phyloP scores from a whole-genome alignment of 1,140 invertebrate species.

The Heterodera schachtii region DNA sequence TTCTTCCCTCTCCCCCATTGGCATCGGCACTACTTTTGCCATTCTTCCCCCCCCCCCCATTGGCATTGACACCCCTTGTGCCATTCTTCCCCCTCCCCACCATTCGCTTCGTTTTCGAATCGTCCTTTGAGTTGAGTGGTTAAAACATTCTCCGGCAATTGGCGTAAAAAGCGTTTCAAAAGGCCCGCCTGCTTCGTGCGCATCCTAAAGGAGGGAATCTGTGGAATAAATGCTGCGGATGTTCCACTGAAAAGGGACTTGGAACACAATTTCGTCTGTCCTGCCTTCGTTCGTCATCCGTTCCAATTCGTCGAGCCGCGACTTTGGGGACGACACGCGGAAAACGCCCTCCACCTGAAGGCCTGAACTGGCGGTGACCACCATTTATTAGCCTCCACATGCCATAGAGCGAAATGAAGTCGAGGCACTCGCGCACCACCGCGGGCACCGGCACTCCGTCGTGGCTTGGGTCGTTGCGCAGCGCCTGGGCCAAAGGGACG shows the following conservation, averaged over 20 bases:
- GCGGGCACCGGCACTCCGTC: conserved; percentile 55
- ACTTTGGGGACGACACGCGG: conserved; percentile 54
- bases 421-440: conserved; percentile 54
- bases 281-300: conserved; percentile 34
- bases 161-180: conserved; percentile 52
- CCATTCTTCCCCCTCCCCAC: not conserved
- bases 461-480: conserved; percentile 41
- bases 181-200: conserved; percentile 58
- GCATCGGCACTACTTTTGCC: too few species aligned
- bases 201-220: conserved; percentile 31
- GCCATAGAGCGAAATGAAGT: conserved; percentile 52
- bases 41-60: too few species aligned
- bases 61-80: too few species aligned
- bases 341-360: conserved; percentile 57
- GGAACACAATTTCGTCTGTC: conserved; percentile 27
- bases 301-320: conserved; percentile 55
- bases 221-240: not conserved
- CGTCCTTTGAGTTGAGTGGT: conserved; percentile 24
- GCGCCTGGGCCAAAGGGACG: conserved; percentile 43
- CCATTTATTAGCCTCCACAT: not conserved
- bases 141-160: conserved; percentile 42
- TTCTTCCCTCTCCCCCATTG: too few species aligned
- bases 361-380: conserved; percentile 40
- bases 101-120: conserved; percentile 27
- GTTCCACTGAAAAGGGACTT: conserved; percentile 15